Evolutionary conservation across 2,113 vertebrate species (phyloP).

Genomic region (Electrona antarctica): DNA sequence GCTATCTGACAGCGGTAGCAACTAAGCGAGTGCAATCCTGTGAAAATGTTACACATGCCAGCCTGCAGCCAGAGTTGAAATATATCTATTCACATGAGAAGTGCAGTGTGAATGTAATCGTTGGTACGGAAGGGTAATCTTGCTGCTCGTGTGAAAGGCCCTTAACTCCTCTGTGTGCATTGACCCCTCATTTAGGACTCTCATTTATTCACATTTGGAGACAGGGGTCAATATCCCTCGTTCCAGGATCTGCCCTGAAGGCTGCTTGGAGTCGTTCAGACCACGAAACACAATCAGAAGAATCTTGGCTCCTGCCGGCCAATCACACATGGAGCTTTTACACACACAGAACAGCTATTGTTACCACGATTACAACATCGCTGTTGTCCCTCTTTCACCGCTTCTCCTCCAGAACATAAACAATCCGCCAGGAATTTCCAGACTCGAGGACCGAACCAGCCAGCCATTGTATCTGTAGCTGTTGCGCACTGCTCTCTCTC

Average conservation of each 20-base stretch:
- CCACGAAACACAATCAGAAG: constrained; percentile 53
- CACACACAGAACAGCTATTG: constrained; percentile 60
- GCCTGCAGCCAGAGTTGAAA: too few species aligned
- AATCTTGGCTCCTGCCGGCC: constrained; percentile 28
- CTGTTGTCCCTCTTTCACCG: constrained; percentile 39
- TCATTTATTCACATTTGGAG: constrained; percentile 55
- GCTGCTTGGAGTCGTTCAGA: constrained; percentile 38
- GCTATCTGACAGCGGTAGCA: too few species aligned
- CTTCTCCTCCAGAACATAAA: constrained; percentile 56
- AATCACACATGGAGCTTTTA: constrained; percentile 47
- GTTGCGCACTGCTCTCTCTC: neutral
- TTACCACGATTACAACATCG: constrained; percentile 54
- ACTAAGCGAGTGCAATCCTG: too few species aligned
- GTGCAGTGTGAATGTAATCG: too few species aligned
- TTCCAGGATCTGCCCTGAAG: constrained; percentile 47
- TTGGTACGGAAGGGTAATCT: too few species aligned
- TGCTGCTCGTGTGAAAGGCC: neutral
- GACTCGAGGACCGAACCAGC: constrained; percentile 28
- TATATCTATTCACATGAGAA: too few species aligned
- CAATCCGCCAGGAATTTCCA: constrained; percentile 67
- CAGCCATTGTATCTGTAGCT: constrained; percentile 29
- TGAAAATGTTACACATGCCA: too few species aligned
- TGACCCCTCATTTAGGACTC: constrained; percentile 58
- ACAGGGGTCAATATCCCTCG: constrained; percentile 39
- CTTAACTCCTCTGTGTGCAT: constrained; percentile 48